Evolutionary conservation across 2,888 invertebrate genomes (phyloP), one percentile per base, ranked within the genome.

Genomic region (Cerastis leucographa): DNA sequence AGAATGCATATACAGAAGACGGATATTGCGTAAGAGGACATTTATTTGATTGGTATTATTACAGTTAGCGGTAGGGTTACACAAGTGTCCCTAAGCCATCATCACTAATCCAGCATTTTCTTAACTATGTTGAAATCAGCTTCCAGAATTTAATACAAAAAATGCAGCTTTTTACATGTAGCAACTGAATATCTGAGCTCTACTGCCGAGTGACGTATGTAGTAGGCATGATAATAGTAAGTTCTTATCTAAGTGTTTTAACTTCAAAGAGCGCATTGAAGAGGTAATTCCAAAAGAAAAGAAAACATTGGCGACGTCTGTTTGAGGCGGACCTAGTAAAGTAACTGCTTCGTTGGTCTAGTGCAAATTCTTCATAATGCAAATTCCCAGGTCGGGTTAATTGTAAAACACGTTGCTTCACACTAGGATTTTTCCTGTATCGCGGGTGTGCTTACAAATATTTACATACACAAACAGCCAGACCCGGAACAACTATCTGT

Each of bases 241-340:
- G 54, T 51, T 12, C 8, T 66, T 35, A 44, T 51, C 51, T 71
- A 3, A 35, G n/a, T 46, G 49, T 66, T 66, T 35, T 51, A 35
- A 51, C 35, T 56, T 3, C 46, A 42, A 44, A 49, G 35, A 29
- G 49, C 19, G n/a, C 1, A 35, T 35, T 35, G 35, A 3, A 35
- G 35, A 71, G 40, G 72, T 66, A 46, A 65, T 25, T 42, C 51
- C 17, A 51, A 51, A 74, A 71, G n/a, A 54, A 22, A 9, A 8
- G 9, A 22, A 51, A 51, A 51, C 51, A 9, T 9, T 51, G 51
- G 4, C 1, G 54, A n/a, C 11, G 12, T 54, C 12, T 54, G n/a
- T 54, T n/a, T n/a, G 54, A 54, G n/a, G n/a, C 5, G 54, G 54
- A 5, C 2, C 5, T 54, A 54, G 54, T n/a, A 7, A 66, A 19